Base-by-base conservation (phyloP, 2,797 vertebrate species). In the Sebastes wilsoni region DNA sequence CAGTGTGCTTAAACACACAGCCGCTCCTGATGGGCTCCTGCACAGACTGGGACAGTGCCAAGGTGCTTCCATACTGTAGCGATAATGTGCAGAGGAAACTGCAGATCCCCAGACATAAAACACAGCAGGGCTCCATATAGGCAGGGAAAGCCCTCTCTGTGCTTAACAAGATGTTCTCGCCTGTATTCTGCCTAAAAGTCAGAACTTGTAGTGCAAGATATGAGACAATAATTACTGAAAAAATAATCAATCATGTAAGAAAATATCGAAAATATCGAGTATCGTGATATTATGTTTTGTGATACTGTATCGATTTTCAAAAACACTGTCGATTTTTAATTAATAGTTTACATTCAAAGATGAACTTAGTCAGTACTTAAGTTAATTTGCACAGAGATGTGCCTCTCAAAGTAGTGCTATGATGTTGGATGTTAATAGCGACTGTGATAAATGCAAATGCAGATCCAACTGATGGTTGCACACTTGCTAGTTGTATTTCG, bases 1-100 rank as follows among this genome's bases (percentile, higher is more conserved):
- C 79, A 66, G 81, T 49, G 72, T 73, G 65, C 79, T 82, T 84
- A 65, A 72, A 75, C 80, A 70, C 87, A 79, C 56, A 80, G 76
- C 27, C 3, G 2, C 28, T n/a, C 75, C 88, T 69, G 80, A 80
- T 72, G 79, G 78, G 59, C 76, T 76, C 81, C 79, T 72, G 7
- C 81, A 72, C 14, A 66, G 71, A 42, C 34, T 22, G 36, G 77
- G 77, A 84, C 60, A 32, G 60, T 78, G 75, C 59, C 62, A 46
- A 65, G 85, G 62, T 83, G 84, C 79, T 70, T 71, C 75, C 55
- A 66, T 68, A 71, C 74, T 72, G 72, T 64, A 77, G 72, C 10
- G 11, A 81, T 12, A 88, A 84, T 60, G 72, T 71, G 78, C 83
- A 76, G 67, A 52, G 64, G 68, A 81, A 84, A 79, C 74, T 70